phyloP scores from a whole-genome alignment of 2,797 vertebrate species.

The Meriones psammophilus region DNA sequence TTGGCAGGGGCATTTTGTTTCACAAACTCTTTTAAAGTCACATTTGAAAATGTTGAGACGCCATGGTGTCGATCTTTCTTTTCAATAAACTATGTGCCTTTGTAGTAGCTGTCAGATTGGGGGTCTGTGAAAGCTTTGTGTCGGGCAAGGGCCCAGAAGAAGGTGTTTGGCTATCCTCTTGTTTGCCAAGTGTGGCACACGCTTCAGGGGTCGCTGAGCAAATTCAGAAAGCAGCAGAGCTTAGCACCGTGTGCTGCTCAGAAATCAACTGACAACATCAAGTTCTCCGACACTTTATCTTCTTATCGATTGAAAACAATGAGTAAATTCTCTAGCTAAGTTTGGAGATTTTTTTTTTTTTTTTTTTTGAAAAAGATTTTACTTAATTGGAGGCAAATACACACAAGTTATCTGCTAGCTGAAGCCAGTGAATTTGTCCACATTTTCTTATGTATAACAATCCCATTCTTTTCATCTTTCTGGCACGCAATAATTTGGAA shows the following conservation, averaged over 20 bases:
- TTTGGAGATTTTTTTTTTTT: slow-evolving; percentile 21
- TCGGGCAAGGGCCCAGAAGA: background rate
- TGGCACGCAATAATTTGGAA: slow-evolving; percentile 60
- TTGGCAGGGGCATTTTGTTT: background rate
- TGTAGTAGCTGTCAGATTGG: background rate
- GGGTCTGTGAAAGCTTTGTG: background rate
- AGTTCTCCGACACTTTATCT: slow-evolving; percentile 26
- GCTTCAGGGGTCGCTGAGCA: background rate
- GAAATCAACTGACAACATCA: background rate
- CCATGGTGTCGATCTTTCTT: background rate
- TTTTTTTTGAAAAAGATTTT: background rate
- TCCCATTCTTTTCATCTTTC: slow-evolving; percentile 60
- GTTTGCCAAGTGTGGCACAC: background rate
- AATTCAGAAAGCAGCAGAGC: background rate
- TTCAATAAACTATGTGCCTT: background rate
- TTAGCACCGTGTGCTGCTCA: background rate
- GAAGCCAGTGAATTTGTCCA: background rate
- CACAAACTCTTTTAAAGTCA: background rate
- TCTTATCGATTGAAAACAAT: slow-evolving; percentile 28
- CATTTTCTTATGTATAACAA: background rate
- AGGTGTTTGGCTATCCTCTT: background rate
- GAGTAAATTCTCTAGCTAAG: background rate
- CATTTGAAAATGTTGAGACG: background rate
- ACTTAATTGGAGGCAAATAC: background rate
- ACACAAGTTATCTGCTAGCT: slow-evolving; percentile 5